These are phyloP conservation scores for Acipenser transmontanus DNA, from an alignment of 2,797 vertebrate species.

Conservation along the genomic window DNA sequence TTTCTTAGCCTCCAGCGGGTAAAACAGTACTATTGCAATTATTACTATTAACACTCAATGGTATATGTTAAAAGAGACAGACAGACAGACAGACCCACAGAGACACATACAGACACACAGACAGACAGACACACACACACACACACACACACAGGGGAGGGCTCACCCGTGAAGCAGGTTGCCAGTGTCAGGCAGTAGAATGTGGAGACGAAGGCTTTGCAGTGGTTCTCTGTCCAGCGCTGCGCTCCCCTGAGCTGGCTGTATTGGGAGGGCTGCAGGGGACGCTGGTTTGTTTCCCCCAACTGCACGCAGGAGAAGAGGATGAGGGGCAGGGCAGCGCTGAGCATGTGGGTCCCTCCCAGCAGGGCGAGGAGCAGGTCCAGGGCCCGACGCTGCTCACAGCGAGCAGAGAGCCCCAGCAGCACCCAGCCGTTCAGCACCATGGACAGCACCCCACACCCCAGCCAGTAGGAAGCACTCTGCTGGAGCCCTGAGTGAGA, in stretches of 20 bases:
- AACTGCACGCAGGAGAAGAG: conserved; percentile 68
- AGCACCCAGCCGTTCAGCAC: conserved; percentile 72
- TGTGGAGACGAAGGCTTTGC: conserved; percentile 72
- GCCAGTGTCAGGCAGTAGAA: conserved; percentile 68
- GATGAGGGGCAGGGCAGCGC: conserved; percentile 66
- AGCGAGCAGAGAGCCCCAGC: conserved; percentile 66
- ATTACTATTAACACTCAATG: too few relatives aligned
- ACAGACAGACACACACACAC: background rate
- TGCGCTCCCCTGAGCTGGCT: background rate
- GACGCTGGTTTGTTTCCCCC: conserved; percentile 51
- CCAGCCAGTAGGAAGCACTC: conserved; percentile 67
- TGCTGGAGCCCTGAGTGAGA: conserved; percentile 45
- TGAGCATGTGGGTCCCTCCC: conserved; percentile 67
- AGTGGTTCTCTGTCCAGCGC: conserved; percentile 70
- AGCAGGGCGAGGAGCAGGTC: conserved; percentile 67
- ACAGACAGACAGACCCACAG: background rate
- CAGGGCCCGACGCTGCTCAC: conserved; percentile 68
- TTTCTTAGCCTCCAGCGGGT: too few relatives aligned
- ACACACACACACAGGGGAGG: background rate
- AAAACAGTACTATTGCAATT: too few relatives aligned
- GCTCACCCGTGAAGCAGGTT: conserved; percentile 59
- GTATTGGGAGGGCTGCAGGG: background rate
- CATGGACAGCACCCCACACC: conserved; percentile 64
- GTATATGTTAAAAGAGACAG: background rate
- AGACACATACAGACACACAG: background rate